Evolutionary conservation across 2,113 vertebrate species (phyloP).

Genomic region (Hepsetus odoe): DNA sequence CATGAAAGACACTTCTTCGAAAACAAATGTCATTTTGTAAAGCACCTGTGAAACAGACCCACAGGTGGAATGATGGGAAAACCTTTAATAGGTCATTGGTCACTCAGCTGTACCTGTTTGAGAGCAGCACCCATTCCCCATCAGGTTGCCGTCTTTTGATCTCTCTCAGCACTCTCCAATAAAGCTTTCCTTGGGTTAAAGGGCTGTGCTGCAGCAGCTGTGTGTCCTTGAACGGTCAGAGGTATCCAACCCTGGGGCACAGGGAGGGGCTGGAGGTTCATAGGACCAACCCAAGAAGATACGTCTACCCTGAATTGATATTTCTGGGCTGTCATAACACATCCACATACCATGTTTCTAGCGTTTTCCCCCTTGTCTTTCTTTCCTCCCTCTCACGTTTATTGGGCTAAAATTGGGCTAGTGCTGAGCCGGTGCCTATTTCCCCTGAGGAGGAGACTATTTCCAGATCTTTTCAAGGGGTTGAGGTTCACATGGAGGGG

Average conservation of each 20-base stretch:
- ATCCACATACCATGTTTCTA: slow-evolving; percentile 28
- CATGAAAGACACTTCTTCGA: background rate
- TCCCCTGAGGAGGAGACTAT: slow-evolving; percentile 56
- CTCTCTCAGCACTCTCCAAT: slow-evolving; percentile 51
- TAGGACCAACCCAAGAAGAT: slow-evolving; percentile 1
- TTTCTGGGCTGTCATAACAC: slow-evolving; percentile 32
- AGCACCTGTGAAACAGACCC: slow-evolving; percentile 2
- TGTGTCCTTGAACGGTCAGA: slow-evolving; percentile 35
- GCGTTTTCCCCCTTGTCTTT: background rate
- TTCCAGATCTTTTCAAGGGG: slow-evolving; percentile 59
- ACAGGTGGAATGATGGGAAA: slow-evolving; percentile 8
- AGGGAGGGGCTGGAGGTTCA: background rate
- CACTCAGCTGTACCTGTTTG: slow-evolving; percentile 29
- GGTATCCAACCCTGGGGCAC: background rate
- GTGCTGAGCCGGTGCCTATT: slow-evolving; percentile 35
- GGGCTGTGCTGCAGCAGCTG: slow-evolving; percentile 31
- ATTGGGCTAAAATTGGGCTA: slow-evolving; percentile 56
- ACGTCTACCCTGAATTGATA: slow-evolving; percentile 10
- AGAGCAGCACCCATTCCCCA: slow-evolving; percentile 8
- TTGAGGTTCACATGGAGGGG: slow-evolving; percentile 49
- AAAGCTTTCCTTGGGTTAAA: slow-evolving; percentile 29
- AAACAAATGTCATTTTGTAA: background rate
- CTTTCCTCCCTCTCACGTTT: slow-evolving; percentile 34
- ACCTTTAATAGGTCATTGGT: slow-evolving; percentile 29
- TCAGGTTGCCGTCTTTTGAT: slow-evolving; percentile 26